A percentile compares a stretch with the other conserved stretches of the same genome.
These are phyloP conservation scores for Penelope pileata DNA, from an alignment of 2,113 vertebrate genomes.

Conservation along the genomic window DNA sequence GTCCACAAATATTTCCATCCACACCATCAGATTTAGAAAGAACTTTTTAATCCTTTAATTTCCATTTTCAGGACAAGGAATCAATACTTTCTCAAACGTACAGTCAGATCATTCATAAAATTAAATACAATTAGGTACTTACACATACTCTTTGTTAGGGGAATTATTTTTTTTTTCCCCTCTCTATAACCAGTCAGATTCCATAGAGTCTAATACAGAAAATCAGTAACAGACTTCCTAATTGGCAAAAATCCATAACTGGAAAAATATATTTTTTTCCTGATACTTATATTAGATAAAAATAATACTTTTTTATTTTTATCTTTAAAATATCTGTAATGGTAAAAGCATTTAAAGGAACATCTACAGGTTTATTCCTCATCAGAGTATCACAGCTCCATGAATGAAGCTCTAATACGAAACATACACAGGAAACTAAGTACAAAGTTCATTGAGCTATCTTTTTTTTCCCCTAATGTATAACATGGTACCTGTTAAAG, in stretches of 20 bases:
- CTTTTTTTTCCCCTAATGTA: neutral
- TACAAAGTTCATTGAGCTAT: neutral
- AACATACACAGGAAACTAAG: neutral
- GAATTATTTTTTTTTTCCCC: neutral
- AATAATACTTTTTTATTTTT: neutral
- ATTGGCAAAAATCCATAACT: neutral
- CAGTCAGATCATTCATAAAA: neutral
- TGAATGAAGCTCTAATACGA: neutral
- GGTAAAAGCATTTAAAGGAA: neutral
- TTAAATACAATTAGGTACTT: neutral
- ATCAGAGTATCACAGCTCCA: neutral
- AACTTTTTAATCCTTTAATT: neutral
- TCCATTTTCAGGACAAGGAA: neutral
- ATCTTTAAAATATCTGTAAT: neutral
- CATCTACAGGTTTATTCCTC: neutral
- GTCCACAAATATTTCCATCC: neutral
- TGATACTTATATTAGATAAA: neutral
- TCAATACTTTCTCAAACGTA: neutral
- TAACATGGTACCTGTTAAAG: conserved; percentile 90
- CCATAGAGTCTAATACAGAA: neutral
- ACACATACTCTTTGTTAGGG: neutral
- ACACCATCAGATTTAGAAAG: neutral
- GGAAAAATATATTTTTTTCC: neutral
- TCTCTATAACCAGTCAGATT: neutral
- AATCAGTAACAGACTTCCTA: neutral